Base-by-base conservation (phyloP, 2,113 vertebrate species). In the Leptocoma aspasia region DNA sequence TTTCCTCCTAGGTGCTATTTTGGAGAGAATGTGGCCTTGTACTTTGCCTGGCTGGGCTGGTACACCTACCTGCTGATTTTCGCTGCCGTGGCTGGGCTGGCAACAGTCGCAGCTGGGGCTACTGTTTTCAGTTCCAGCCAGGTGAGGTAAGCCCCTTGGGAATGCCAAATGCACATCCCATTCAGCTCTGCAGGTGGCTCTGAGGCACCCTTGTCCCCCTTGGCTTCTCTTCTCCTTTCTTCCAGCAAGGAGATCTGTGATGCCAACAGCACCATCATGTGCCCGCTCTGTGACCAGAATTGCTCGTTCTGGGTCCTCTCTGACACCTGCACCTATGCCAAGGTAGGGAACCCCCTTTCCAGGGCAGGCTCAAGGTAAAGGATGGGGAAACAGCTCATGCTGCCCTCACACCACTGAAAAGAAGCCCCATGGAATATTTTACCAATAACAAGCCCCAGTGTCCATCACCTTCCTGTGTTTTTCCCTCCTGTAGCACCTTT, bases 41-140 rank as follows among this genome's bases (percentile, higher is more conserved):
- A 99, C 95, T 99, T 99, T 8, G 97, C 98, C 75, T 99, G 99
- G 99, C 97, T 99, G 28, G 98, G 98, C 81, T 99, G 98, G 99
- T 99, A 99, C 94, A 99, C 99, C 41, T 97, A 30, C 84, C 92
- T 99, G 97, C 97, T 99, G 90, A 33, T 97, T 7, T 92, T 98
- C 1, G 99, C 99, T 3, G 98, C 99, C 0, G 0, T 54, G 23
- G 61, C 85, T 1, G 99, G 99, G 37, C 20, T 98, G 47, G 2
- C 98, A 6, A 73, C 99, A 31, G 98, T 99, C 17, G 95, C 99
- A 26, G 98, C 98, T n/a, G 99, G 98, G 35, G 94, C 99, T 7
- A 95, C 98, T 1, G 96, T 98, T 60, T 99, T 99, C 82, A 95
- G 95, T 11, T 98, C 98, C 89, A 99, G 97, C 92, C 98, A 98